Evolutionary conservation across 2,888 invertebrate genomes (phyloP).

Genomic region (Drosophila dives): DNA sequence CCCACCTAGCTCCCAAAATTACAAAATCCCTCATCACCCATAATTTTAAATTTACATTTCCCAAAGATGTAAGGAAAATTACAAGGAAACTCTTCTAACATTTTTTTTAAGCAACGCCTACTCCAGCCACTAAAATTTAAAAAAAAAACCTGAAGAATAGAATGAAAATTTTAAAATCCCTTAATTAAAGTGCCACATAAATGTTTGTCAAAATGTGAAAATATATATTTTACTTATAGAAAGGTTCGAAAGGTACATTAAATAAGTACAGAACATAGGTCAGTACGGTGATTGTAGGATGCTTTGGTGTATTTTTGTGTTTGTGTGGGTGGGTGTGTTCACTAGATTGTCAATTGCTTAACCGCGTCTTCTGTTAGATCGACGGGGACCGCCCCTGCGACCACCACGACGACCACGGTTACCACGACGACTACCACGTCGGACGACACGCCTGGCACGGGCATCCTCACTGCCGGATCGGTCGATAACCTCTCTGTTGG

Average conservation of each 20-base stretch:
- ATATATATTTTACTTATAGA: slow-evolving; percentile 41
- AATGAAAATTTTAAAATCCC: neutral
- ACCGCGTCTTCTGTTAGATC: slow-evolving; percentile 55
- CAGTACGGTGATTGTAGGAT: slow-evolving; percentile 25
- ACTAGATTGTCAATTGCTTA: slow-evolving; percentile 28
- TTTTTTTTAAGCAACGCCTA: neutral
- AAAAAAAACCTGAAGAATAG: neutral
- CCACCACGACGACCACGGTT: slow-evolving; percentile 42
- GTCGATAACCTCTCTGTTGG: slow-evolving; percentile 20
- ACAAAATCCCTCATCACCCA: neutral
- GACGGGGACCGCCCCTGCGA: slow-evolving; percentile 35
- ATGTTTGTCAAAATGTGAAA: slow-evolving; percentile 62
- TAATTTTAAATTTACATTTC: neutral
- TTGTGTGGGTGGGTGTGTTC: slow-evolving; percentile 1
- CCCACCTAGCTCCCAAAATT: neutral
- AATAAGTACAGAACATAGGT: slow-evolving; percentile 21
- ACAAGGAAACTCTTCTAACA: neutral
- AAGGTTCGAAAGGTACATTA: slow-evolving; percentile 7
- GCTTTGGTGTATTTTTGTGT: slow-evolving; percentile 14
- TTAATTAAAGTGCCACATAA: neutral
- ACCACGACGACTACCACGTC: slow-evolving; percentile 52
- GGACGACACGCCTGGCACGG: slow-evolving; percentile 60
- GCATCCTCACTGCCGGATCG: slow-evolving; percentile 55
- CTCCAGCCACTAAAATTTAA: neutral
- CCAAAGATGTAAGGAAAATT: neutral